Base-by-base conservation (phyloP, 2,797 vertebrate species). In the Natrix natrix region DNA sequence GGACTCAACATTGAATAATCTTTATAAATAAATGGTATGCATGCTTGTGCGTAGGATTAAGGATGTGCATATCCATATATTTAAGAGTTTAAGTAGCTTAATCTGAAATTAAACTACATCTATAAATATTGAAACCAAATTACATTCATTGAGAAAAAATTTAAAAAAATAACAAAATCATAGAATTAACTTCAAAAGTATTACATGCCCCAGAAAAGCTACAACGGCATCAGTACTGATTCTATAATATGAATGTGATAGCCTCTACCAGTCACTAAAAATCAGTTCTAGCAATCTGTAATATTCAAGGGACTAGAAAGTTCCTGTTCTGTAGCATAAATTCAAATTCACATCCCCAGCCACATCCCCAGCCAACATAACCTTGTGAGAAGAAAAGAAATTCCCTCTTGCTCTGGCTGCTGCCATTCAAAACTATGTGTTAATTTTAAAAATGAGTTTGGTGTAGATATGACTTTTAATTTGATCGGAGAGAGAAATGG, bases 391-490 rank as follows among this genome's bases (percentile, higher is more conserved):
- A 87, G 60, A 86, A 89, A 83, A 4, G 57, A 0, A 91, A 78
- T 14, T n/a, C 1, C 8, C n/a, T 37, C 6, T 22, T 88, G 28
- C 43, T 94, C 94, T 90, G 93, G 90, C 57, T 0, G 0, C 2
- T 88, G 14, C n/a, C 5, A n/a, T 95, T 94, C 88, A 92, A 54
- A 43, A 10, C 63, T 16, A 2, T 69, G 11, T 2, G 20, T 92
- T 93, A 95, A 94, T 86, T 20, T 94, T 63, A 22, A 93, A 94
- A 93, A 78, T 37, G n/a, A 13, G 13, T 20, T 74, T n/a, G 22
- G 91, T 96, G 93, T 12, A 48, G 32, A 92, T 8, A 63, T n/a
- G 59, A 91, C 86, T 86, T 92, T 95, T 87, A 63, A 89, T 93
- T 92, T 92, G 26, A 78, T 52, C 5, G 20, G n/a, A 96, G 54